phyloP scores from a whole-genome alignment of 2,888 invertebrate species.

The Chloromyia formosa region DNA sequence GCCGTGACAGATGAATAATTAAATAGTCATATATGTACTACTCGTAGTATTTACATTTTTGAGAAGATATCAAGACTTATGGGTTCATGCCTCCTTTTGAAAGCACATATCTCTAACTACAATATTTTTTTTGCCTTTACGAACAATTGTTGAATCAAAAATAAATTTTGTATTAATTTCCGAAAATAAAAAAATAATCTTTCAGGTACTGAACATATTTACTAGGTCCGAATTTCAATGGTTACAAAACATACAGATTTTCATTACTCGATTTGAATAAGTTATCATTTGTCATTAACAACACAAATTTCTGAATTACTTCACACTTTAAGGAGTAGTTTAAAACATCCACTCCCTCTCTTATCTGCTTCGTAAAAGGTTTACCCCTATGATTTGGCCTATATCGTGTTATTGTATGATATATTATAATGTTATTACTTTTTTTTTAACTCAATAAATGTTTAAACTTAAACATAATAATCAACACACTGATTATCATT shows the following conservation, averaged over 20 bases:
- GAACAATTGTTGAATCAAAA: too few relatives aligned
- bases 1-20: too few relatives aligned
- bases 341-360: neutral
- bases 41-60: too few relatives aligned
- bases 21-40: too few relatives aligned
- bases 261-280: neutral
- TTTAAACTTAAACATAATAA: slow-evolving; percentile 47
- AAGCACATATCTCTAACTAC: too few relatives aligned
- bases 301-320: too few relatives aligned
- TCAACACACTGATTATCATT: slow-evolving; percentile 47
- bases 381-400: slow-evolving; percentile 25
- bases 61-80: too few relatives aligned
- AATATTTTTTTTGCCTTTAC: too few relatives aligned
- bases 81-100: too few relatives aligned
- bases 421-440: neutral
- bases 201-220: slow-evolving; percentile 29
- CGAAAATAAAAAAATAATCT: neutral
- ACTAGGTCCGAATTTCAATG: neutral
- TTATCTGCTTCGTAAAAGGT: neutral
- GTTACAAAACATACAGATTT: slow-evolving; percentile 14
- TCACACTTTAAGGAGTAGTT: too few relatives aligned
- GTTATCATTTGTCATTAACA: too few relatives aligned
- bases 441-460: neutral
- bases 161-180: too few relatives aligned
- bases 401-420: slow-evolving; percentile 10